These are phyloP conservation scores for Brenthis ino DNA, from an alignment of 2,888 invertebrate species.

Conservation along the genomic window DNA sequence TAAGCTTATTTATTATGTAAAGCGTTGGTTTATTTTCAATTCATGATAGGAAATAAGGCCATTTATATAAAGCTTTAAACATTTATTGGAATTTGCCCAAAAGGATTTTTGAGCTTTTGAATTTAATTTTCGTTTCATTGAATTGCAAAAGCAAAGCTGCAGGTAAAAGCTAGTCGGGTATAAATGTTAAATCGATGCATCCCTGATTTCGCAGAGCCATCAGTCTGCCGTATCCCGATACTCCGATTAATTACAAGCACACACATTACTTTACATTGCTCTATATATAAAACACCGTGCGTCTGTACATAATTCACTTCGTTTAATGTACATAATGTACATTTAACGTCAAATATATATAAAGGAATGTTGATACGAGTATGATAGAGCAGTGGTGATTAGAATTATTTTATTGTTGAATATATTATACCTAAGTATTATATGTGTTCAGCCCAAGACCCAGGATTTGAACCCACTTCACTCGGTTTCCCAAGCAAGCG, in stretches of 20 bases:
- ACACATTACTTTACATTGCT: constrained; percentile 31
- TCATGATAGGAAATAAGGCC: no score
- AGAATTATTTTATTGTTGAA: no score
- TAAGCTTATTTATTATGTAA: no score
- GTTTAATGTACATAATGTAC: neutral
- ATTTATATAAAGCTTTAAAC: neutral
- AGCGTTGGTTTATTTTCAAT: no score
- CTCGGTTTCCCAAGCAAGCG: no score
- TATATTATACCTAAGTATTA: no score
- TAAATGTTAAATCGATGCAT: constrained; percentile 36
- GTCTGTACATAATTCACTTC: neutral
- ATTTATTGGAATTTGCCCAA: constrained; percentile 4
- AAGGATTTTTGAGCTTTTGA: constrained; percentile 1
- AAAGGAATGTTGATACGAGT: no score
- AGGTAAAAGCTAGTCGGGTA: constrained; percentile 14
- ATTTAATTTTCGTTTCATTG: constrained; percentile 15
- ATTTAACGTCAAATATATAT: no score
- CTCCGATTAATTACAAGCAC: constrained; percentile 45
- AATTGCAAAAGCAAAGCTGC: constrained; percentile 18
- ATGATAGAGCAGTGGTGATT: no score
- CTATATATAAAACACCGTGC: constrained; percentile 15
- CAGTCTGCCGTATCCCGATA: constrained; percentile 41
- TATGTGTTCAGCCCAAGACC: no score
- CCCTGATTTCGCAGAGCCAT: constrained; percentile 43
- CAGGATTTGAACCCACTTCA: no score